Evolutionary conservation across 2,888 invertebrate species (phyloP), one percentile per base, ranked within the genome.

Genomic region (Oligia latruncula): DNA sequence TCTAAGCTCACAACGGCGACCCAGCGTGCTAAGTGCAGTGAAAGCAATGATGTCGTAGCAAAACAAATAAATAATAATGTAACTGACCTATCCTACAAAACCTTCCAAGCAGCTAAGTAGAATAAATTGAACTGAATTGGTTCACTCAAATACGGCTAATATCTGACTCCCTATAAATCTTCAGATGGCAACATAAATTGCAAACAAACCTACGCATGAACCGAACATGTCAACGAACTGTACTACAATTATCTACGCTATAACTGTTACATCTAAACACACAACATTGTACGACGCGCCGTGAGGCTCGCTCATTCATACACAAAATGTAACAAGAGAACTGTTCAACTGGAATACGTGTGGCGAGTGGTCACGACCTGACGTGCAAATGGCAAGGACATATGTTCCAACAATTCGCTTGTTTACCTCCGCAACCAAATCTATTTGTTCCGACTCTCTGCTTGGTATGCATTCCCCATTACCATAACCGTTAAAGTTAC

Each of bases 151-250:
- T 29, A 78, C 71, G 49, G 35, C 64, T 78, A 62, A 87, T 86
- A 87, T 81, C 81, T 43, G 23, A 23, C 40, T 66, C 20, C 71
- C 17, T 60, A 58, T 75, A 66, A 66, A 74, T 79, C 46, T 70
- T 60, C 29, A 49, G 46, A 60, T 73, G 15, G 20, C 15, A 71
- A 35, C 35, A 82, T 82, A 75, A 58, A 60, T 85, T 70, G 81
- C 52, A 52, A 81, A 82, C 79, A 81, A 80, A 70, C 58, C 71
- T 55, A 75, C 73, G 64, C 64, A 75, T 73, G 55, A 65, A 75
- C 70, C 68, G 35, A 74, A 81, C 67, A 80, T 79, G 87, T 82
- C 87, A 89, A 87, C 87, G 87, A 88, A 82, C 87, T 70, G 46
- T 73, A 75, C 67, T 55, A 83, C 77, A 75, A 87, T 88, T 77